Percentiles rank a stretch among this genome's conserved stretches.
phyloP scores from a whole-genome alignment of 1,140 invertebrate genomes.

The Hyphantria cunea region DNA sequence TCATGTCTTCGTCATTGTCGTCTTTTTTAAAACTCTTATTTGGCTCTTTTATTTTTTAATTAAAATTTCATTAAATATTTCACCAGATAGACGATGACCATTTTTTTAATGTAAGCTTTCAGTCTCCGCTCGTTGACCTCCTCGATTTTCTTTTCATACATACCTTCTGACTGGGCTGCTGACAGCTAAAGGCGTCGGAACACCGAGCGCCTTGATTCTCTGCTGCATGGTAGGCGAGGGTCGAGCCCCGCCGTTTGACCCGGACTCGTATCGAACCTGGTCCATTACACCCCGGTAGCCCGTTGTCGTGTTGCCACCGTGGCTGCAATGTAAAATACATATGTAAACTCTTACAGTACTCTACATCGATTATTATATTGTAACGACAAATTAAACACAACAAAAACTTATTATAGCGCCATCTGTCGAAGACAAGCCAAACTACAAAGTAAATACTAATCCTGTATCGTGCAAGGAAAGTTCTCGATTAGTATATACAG shows the following conservation, averaged over 20 bases:
- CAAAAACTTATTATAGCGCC: too few species aligned
- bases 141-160: conserved; percentile 31
- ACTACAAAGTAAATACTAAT: too few species aligned
- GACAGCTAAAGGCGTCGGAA: conserved; percentile 93
- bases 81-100: not conserved
- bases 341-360: too few species aligned
- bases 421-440: too few species aligned
- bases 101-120: conserved; percentile 14
- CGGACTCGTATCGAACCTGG: conserved; percentile 76
- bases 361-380: too few species aligned
- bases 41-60: too few species aligned
- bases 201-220: conserved; percentile 93
- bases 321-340: conserved; percentile 54
- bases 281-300: conserved; percentile 74
- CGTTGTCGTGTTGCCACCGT: conserved; percentile 61
- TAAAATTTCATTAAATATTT: too few species aligned
- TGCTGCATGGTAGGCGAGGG: conserved; percentile 94
- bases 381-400: too few species aligned
- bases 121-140: conserved; percentile 4
- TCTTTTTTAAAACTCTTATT: too few species aligned
- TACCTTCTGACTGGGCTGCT: conserved; percentile 92
- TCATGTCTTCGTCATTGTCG: too few species aligned
- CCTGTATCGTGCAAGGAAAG: too few species aligned
- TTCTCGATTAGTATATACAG: too few species aligned
- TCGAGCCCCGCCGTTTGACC: conserved; percentile 76